Evolutionary conservation across 92 coral and sea anemone species (phyloP).

Genomic region (Porites rus): DNA sequence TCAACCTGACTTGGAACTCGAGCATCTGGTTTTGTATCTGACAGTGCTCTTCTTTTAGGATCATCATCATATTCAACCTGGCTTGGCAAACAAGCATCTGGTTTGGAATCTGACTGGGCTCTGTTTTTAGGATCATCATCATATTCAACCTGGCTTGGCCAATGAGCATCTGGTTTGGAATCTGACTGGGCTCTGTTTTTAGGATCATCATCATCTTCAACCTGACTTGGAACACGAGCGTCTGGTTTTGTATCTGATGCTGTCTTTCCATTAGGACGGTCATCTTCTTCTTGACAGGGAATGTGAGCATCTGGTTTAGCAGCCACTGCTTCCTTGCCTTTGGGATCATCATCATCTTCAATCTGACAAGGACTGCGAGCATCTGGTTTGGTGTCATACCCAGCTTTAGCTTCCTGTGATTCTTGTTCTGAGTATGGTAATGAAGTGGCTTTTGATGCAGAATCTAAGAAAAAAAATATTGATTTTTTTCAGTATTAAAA

Average conservation of each 20-base stretch:
- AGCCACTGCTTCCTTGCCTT: no score
- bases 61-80: background rate
- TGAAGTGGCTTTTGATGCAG: background rate
- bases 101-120: background rate
- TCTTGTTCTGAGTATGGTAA: constrained; percentile 17
- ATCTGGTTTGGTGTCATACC: background rate
- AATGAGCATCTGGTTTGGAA: background rate
- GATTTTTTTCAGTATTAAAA: no score
- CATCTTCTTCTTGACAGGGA: no score
- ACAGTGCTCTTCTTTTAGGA: background rate
- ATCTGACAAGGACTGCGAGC: background rate
- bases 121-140: background rate
- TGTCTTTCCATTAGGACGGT: no score
- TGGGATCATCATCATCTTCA: background rate
- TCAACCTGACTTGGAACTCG: constrained; percentile 8
- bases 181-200: background rate
- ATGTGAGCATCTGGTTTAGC: no score
- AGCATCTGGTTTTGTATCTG: background rate
- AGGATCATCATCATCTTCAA: constrained; percentile 1
- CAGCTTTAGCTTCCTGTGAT: background rate
- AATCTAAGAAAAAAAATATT: background rate
- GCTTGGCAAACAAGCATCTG: background rate
- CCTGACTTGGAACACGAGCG: background rate
- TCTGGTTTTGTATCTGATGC: no score
- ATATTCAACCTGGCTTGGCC: constrained; percentile 1